These are phyloP conservation scores for Procambarus virginalis DNA, from an alignment of 1,140 invertebrate genomes.

Conservation along the genomic window DNA sequence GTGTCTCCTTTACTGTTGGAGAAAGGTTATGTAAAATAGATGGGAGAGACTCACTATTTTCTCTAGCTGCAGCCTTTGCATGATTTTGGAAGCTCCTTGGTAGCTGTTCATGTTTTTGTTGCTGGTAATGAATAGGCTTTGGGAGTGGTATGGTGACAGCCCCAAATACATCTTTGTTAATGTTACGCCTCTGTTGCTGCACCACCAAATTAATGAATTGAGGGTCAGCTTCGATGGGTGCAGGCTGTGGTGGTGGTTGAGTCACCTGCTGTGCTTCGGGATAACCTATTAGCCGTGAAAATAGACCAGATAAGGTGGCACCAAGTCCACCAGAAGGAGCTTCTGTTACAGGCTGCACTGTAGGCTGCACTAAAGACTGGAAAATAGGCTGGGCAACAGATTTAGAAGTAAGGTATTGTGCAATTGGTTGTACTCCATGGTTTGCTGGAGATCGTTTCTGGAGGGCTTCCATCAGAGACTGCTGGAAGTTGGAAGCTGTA, in stretches of 20 bases:
- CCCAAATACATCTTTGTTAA: not conserved
- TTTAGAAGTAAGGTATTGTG: not conserved
- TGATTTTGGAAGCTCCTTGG: not conserved
- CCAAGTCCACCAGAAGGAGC: slow-evolving; percentile 16
- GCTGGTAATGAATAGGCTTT: slow-evolving; percentile 39
- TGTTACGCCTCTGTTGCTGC: not conserved
- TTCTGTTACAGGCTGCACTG: not conserved
- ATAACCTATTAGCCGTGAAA: slow-evolving; percentile 27
- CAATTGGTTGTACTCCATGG: not conserved
- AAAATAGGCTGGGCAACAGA: slow-evolving; percentile 15
- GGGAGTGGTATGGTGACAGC: slow-evolving; percentile 35
- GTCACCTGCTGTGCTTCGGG: not conserved
- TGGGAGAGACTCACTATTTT: slow-evolving; percentile 3
- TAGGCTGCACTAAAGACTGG: not conserved
- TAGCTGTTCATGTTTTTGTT: not conserved
- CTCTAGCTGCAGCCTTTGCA: not conserved
- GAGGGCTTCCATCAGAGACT: not conserved
- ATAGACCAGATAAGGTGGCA: slow-evolving; percentile 27
- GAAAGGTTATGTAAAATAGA: slow-evolving; percentile 19
- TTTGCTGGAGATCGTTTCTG: slow-evolving; percentile 5
- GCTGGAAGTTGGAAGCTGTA: not conserved
- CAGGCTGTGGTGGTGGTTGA: not conserved
- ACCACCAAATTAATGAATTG: not conserved
- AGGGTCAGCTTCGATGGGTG: not conserved
- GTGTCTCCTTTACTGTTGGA: slow-evolving; percentile 24